These are phyloP conservation scores for Phallusia fumigata DNA, from an alignment of 23 tunicate species.

Conservation along the genomic window DNA sequence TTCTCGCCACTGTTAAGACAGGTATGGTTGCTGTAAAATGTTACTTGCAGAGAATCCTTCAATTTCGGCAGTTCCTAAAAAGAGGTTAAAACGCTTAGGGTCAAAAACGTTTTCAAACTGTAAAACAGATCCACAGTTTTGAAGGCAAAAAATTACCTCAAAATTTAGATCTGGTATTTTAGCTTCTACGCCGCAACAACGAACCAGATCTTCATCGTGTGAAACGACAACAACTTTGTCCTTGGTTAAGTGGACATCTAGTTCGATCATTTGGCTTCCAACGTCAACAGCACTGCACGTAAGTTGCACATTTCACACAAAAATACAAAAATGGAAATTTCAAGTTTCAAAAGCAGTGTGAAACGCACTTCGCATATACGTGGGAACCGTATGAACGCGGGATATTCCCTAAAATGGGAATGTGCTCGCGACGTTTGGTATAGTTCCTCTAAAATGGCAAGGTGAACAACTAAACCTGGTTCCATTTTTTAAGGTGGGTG, in stretches of 20 bases:
- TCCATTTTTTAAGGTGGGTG: too few species aligned
- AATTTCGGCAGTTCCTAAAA: slow-evolving; percentile 63
- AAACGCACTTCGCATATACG: too few species aligned
- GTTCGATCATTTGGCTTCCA: slow-evolving; percentile 88
- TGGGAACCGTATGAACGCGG: too few species aligned
- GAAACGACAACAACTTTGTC: slow-evolving; percentile 78
- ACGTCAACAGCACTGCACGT: slow-evolving; percentile 55
- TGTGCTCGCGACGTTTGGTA: too few species aligned
- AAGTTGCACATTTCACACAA: too few species aligned
- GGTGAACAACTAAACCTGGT: too few species aligned
- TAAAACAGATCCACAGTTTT: neutral
- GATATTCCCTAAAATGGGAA: too few species aligned
- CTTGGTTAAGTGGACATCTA: slow-evolving; percentile 82
- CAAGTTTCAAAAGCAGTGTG: too few species aligned
- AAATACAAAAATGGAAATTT: too few species aligned
- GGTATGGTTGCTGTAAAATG: slow-evolving; percentile 36
- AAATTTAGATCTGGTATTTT: slow-evolving; percentile 47
- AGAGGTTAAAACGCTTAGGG: neutral
- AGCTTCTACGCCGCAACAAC: slow-evolving; percentile 52
- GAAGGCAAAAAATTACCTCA: slow-evolving; percentile 44
- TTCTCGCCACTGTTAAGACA: slow-evolving; percentile 45
- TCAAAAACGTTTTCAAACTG: too few species aligned
- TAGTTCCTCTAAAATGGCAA: too few species aligned
- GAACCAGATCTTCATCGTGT: slow-evolving; percentile 62
- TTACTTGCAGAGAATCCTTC: slow-evolving; percentile 42